Conservation (phyloP, 2,797 vertebrate genomes). For the Macropus fuliginosus region DNA sequence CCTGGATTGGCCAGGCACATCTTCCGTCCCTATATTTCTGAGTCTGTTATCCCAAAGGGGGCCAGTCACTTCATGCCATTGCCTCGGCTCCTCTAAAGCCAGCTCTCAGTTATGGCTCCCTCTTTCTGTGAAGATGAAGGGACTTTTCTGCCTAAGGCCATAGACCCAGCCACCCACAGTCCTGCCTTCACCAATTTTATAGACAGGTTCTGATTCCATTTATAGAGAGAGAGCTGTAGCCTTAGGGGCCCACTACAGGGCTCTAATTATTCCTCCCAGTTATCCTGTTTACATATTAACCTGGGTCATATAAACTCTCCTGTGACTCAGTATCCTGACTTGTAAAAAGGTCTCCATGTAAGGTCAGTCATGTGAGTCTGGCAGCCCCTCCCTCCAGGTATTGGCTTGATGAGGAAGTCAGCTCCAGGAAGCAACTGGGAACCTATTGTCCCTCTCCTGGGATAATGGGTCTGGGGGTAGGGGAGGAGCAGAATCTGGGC, state of each 20-base stretch:
- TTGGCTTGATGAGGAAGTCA: not conserved
- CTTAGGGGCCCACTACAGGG: not conserved
- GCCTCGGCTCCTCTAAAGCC: too few species aligned
- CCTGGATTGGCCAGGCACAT: too few species aligned
- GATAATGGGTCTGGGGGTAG: not conserved
- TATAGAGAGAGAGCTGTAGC: not conserved
- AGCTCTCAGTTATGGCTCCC: not conserved
- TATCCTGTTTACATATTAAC: not conserved
- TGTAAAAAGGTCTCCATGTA: not conserved
- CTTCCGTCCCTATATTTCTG: too few species aligned
- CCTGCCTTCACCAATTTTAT: not conserved
- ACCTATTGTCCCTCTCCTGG: not conserved
- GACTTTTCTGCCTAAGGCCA: not conserved
- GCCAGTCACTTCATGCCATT: not conserved
- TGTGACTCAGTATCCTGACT: not conserved
- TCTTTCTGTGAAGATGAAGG: not conserved
- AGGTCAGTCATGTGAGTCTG: too few species aligned
- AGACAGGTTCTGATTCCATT: not conserved
- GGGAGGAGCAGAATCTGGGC: not conserved
- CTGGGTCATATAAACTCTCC: not conserved
- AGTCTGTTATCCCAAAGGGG: too few species aligned
- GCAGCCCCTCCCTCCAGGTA: not conserved
- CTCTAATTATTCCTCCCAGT: not conserved
- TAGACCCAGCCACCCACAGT: not conserved
- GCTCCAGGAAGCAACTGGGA: not conserved